Evolutionary conservation across 2,888 invertebrate genomes (phyloP).

Genomic region (Unio pictorum): DNA sequence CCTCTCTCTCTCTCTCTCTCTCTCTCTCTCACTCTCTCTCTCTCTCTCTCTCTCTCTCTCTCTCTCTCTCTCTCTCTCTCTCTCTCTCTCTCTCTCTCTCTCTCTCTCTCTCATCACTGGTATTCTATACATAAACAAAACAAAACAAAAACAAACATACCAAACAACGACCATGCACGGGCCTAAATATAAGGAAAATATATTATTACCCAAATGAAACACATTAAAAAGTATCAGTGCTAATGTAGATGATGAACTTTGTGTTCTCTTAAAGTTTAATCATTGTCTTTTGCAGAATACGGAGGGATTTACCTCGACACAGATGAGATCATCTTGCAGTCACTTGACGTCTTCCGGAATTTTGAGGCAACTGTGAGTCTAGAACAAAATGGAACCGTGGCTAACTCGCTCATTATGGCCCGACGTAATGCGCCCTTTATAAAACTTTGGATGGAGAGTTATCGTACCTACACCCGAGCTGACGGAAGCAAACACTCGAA

Average conservation of each 20-base stretch:
- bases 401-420: slow-evolving; percentile 59
- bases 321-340: slow-evolving; percentile 57
- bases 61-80: too few species aligned
- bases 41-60: too few species aligned
- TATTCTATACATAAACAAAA: too few species aligned
- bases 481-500: slow-evolving; percentile 50
- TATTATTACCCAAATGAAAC: too few species aligned
- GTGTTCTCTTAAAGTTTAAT: background rate
- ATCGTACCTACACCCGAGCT: slow-evolving; percentile 39
- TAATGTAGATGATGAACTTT: background rate
- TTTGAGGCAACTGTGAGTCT: slow-evolving; percentile 55
- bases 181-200: too few species aligned
- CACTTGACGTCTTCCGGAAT: slow-evolving; percentile 47
- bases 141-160: too few species aligned
- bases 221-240: too few species aligned
- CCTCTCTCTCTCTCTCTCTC: too few species aligned
- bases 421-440: slow-evolving; percentile 48
- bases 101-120: too few species aligned
- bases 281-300: slow-evolving; percentile 43
- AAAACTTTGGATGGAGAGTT: slow-evolving; percentile 52
- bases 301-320: slow-evolving; percentile 67
- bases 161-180: too few species aligned
- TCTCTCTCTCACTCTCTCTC: too few species aligned
- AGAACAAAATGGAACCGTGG: slow-evolving; percentile 32
- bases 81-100: too few species aligned